Percentiles rank a stretch among this genome's conserved stretches.
These are phyloP conservation scores for Lasiurus borealis DNA, from an alignment of 2,113 vertebrate species.

Conservation along the genomic window DNA sequence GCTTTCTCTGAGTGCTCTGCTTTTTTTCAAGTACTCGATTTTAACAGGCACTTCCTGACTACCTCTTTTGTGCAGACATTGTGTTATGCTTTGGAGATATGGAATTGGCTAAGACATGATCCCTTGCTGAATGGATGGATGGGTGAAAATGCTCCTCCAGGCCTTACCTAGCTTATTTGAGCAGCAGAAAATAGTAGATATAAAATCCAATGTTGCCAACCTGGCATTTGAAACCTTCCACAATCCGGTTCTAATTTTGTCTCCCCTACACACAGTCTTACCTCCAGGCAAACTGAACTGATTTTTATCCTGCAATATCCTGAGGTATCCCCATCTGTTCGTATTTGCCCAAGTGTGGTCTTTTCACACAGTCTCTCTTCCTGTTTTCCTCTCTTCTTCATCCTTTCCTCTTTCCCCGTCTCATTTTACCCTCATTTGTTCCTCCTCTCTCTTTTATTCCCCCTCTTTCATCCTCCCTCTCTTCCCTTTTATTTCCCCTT, in stretches of 20 bases:
- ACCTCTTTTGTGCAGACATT: background rate
- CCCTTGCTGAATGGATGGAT: slow-evolving; percentile 14
- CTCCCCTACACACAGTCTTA: background rate
- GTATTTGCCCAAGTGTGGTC: background rate
- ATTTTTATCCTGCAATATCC: slow-evolving; percentile 10
- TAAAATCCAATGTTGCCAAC: slow-evolving; percentile 53
- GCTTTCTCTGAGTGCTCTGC: background rate
- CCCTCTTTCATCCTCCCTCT: background rate
- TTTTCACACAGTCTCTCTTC: background rate
- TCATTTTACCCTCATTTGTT: background rate
- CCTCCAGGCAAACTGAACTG: slow-evolving; percentile 31
- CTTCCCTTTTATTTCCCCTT: slow-evolving; percentile 1
- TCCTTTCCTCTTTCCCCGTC: background rate
- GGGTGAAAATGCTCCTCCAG: slow-evolving; percentile 12
- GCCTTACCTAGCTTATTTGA: slow-evolving; percentile 38
- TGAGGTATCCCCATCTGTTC: background rate
- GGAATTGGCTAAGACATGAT: background rate
- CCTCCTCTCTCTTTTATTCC: background rate
- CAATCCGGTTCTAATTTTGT: slow-evolving; percentile 21
- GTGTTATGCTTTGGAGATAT: background rate
- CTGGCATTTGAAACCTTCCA: background rate
- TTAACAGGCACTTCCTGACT: slow-evolving; percentile 50
- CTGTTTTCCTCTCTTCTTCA: slow-evolving; percentile 29
- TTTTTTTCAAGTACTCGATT: slow-evolving; percentile 32
- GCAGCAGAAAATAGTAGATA: slow-evolving; percentile 48